Base-by-base conservation (phyloP, 2,888 invertebrate genomes). In the Morpho deidamia region DNA sequence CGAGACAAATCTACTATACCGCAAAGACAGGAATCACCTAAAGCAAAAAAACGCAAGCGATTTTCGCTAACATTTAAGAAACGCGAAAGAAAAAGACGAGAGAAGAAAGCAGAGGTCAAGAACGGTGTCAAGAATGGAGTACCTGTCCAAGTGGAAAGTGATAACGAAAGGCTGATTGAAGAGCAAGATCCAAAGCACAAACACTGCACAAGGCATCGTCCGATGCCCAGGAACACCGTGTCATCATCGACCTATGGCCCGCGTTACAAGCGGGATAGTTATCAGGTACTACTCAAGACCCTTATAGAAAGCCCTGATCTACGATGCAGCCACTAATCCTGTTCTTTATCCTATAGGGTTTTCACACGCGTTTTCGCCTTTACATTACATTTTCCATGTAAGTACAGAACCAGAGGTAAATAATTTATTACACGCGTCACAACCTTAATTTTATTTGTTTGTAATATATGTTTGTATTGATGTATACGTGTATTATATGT, bases 231-330 rank as follows among this genome's bases (percentile, higher is more conserved):
- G 63, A 85, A 83, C 63, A 84, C 86, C 8, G 59, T 83, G 73
- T 83, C 88, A 3, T 84, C 88, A 0, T 81, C 86, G 11, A 85
- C 85, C 67, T 84, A 87, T 57, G 84, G 88, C 77, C 86, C 88
- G 81, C 85, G 89, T 39, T 88, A 85, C 67, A 88, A 88, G 81
- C 86, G 88, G 81, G 90, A 90, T 68, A 90, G 90, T 65, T 90
- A 90, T 70, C 90, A 90, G 89, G 90, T 90, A 76, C 56, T 58
- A 41, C 52, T 48, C 50, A 39, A 53, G 63, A 44, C 38, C 44
- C 11, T 43, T 48, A 45, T 54, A 46, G 42, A 51, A 43, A 51
- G 51, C 52, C 23, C 23, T 23, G 23, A 23, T 23, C 23, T 37
- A n/a, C n/a, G 37, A 37, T 37, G 37, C 37, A 37, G 8, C n/a